Conservation (phyloP, 2,888 invertebrate genomes). For the Drosophila neotestacea region DNA sequence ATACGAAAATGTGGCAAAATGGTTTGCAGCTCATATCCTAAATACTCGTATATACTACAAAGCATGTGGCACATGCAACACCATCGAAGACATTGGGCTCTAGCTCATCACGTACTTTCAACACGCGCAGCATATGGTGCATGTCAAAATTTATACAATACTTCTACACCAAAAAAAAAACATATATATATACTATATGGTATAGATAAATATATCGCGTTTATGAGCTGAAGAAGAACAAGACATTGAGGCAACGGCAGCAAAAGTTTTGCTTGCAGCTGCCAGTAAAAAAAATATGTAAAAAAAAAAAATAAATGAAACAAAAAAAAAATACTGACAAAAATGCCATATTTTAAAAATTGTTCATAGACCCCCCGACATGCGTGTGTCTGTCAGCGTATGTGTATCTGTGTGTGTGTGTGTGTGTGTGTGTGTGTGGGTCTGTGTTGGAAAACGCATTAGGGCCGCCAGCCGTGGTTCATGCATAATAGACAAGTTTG, state of each 20-base stretch:
- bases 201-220: constrained; percentile 51
- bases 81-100: constrained; percentile 21
- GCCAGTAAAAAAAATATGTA: constrained; percentile 25
- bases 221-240: constrained; percentile 50
- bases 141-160: constrained; percentile 67
- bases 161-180: constrained; percentile 30
- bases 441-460: constrained; percentile 59
- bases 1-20: constrained; percentile 62
- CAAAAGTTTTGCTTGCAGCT: constrained; percentile 62
- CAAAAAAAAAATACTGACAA: constrained; percentile 16
- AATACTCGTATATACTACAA: constrained; percentile 26
- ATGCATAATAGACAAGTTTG: constrained; percentile 71
- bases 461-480: constrained; percentile 60
- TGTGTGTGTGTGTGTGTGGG: constrained; percentile 15
- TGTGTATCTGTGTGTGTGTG: constrained; percentile 12
- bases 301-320: constrained; percentile 8
- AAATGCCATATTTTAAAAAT: constrained; percentile 62
- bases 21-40: constrained; percentile 59
- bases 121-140: constrained; percentile 65
- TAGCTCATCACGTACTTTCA: constrained; percentile 64
- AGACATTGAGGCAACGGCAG: constrained; percentile 21
- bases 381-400: constrained; percentile 21
- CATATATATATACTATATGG: constrained; percentile 10
- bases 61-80: constrained; percentile 37
- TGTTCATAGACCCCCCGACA: constrained; percentile 38